Conservation (phyloP, 2,888 invertebrate species). For the Erpobdella octoculata region DNA sequence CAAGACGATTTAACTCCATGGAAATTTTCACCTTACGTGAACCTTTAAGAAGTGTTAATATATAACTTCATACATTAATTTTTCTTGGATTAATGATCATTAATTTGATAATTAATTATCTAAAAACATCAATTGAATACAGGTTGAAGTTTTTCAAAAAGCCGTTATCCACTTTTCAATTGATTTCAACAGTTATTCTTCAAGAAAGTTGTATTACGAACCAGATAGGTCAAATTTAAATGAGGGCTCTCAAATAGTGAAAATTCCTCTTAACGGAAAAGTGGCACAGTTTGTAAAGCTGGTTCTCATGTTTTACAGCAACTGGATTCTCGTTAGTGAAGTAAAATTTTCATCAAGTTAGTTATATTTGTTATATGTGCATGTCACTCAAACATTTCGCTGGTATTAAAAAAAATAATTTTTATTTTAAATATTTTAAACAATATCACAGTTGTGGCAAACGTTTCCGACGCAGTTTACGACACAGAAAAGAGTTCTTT, state of each 20-base stretch:
- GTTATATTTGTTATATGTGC: background rate
- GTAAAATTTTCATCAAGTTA: background rate
- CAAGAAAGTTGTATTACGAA: background rate
- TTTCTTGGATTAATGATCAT: no score
- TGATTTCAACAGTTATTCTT: background rate
- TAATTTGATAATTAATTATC: background rate
- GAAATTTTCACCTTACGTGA: background rate
- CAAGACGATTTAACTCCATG: background rate
- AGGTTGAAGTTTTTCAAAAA: background rate
- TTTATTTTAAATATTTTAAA: no score
- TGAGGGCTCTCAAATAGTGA: background rate
- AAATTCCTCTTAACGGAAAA: background rate
- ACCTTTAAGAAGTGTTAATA: background rate
- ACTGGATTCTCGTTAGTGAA: conserved; percentile 9
- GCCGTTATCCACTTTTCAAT: background rate
- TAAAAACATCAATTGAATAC: background rate
- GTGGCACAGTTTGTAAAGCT: background rate
- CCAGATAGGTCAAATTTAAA: background rate
- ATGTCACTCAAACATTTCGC: background rate
- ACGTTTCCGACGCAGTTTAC: no score
- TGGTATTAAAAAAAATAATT: background rate
- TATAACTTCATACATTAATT: background rate
- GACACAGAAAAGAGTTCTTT: no score
- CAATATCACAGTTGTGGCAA: no score
- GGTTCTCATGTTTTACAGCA: background rate